Evolutionary conservation across 2,797 vertebrate genomes (phyloP).

Genomic region (Eulemur albifrons): DNA sequence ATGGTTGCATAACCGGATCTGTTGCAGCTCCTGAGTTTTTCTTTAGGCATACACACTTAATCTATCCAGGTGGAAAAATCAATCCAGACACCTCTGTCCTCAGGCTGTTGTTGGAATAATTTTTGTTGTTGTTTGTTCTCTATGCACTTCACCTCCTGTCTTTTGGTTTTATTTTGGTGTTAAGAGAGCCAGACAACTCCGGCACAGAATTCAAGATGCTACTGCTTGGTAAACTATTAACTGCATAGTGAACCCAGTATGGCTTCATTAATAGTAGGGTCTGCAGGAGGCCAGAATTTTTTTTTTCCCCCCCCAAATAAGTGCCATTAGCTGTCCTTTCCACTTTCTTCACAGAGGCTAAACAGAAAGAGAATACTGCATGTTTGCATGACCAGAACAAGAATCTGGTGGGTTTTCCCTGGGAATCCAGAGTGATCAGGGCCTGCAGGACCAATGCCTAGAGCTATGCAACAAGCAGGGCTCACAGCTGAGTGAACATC

Average conservation of each 20-base stretch:
- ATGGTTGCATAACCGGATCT: conserved; percentile 38
- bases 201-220: not conserved
- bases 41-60: conserved; percentile 3
- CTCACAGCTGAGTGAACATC: conserved; percentile 64
- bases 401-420: conserved; percentile 22
- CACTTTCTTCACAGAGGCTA: not conserved
- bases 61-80: conserved; percentile 39
- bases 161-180: conserved; percentile 63
- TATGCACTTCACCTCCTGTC: not conserved
- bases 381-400: not conserved
- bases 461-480: not conserved
- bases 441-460: not conserved
- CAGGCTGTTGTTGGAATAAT: conserved; percentile 7
- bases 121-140: not conserved
- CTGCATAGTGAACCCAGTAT: not conserved
- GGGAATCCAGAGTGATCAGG: conserved; percentile 49
- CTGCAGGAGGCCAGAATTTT: not conserved
- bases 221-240: conserved; percentile 44
- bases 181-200: conserved; percentile 24
- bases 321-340: conserved; percentile 32
- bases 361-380: not conserved
- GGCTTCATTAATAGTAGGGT: conserved; percentile 33
- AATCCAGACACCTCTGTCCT: conserved; percentile 33
- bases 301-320: not conserved
- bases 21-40: conserved; percentile 32